Base-by-base conservation (phyloP, 1,140 invertebrate species). In the Lasaia peninsularis region DNA sequence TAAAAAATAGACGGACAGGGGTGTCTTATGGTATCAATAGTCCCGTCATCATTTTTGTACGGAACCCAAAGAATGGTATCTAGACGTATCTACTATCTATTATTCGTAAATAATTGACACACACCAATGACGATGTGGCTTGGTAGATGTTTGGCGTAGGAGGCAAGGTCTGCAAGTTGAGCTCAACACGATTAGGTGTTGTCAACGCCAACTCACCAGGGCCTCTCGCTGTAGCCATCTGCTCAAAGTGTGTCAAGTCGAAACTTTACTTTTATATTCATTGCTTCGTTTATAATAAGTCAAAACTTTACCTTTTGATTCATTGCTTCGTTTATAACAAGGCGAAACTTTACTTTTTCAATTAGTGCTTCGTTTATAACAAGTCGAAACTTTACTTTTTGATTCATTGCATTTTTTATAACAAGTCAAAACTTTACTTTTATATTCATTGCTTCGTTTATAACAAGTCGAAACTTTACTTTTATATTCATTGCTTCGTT, bases 161-260 rank as follows among this genome's bases (percentile, higher is more conserved):
- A 84, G 85, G 80, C 84, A 86, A 88, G 85, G 85, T 67, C 82
- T 88, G 75, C 81, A 75, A 69, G 78, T 85, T 86, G 18, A 48
- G 40, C 58, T 58, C 65, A 63, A 67, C 69, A 67, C 59, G 67
- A 80, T 80, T 82, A 78, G 78, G 59, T 64, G 75, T 84, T 81
- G 76, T 80, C 67, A 72, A 73, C 85, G 81, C 80, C 84, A 86
- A 86, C 82, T 83, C 84, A 75, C 69, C 59, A 71, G 52, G 11
- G 16, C 40, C 49, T 59, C 63, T 73, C 73, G 69, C 67, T 65
- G 57, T 59, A 63, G 62, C 67, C 78, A 73, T 80, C 71, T 78
- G 75, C 69, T 51, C 58, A 48, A 63, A 70, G 59, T 60, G 69
- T 73, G 68, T 69, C 70, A 73, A 67, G 68, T 69, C 70, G 71